Evolutionary conservation across 2,888 invertebrate genomes (phyloP), one percentile per base, ranked within the genome.

Genomic region (Eucera pruinosa): DNA sequence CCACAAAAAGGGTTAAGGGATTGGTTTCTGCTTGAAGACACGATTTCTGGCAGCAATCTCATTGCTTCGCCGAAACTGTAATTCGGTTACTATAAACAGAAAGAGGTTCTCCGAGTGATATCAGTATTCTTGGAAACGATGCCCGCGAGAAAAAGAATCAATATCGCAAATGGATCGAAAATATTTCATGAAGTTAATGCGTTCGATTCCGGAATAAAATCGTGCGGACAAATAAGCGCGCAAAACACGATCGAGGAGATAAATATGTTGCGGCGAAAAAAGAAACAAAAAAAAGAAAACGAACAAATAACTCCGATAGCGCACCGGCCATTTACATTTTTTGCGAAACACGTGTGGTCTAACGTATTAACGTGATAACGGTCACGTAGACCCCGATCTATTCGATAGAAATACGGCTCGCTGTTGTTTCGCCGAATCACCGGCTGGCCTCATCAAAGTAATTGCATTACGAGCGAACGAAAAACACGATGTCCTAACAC

Each of bases 361-460:
- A 43, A 18, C 15, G 23, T 18, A 65, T 69, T 69, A 67, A 67
- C 71, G 62, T 54, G 68, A 81, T 62, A 54, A 54, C n/a, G 23
- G 77, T 81, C 77, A 72, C 71, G 68, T 77, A 66, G 18, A 2
- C 15, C 30, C 15, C 45, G 41, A 67, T 78, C n/a, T 25, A n/a
- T 27, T 48, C 25, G 20, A 27, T 45, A 4, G 36, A 58, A 39
- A n/a, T 11, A 3, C 9, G 15, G 0, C 9, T 41, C 5, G 15
- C 5, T 4, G 2, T 1, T n/a, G 25, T 18, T 20, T 39, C 36
- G 0, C 4, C 25, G 2, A 18, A 18, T 5, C 15, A 15, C 5
- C n/a, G 5, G 13, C 15, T 13, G 13, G 9, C 15, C 25, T 25
- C 13, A 48, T 15, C 25, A 2, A 36, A 20, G 3, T 43, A 45